Evolutionary conservation across 2,888 invertebrate species (phyloP).

Genomic region (Scaptomyza parva): DNA sequence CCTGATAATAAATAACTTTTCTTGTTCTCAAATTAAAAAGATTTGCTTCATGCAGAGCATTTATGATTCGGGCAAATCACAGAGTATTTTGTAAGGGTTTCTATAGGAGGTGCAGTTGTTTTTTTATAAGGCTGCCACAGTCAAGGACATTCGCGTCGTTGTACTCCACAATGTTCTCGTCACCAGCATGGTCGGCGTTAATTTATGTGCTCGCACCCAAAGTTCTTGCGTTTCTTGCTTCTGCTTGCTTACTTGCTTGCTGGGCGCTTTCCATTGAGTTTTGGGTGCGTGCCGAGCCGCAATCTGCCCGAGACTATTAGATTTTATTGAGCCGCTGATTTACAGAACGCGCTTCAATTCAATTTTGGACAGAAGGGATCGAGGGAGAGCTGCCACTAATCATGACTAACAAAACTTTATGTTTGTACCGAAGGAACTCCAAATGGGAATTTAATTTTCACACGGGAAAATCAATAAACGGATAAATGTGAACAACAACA

Average conservation of each 20-base stretch:
- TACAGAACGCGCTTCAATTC: slow-evolving; percentile 76
- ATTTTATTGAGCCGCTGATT: slow-evolving; percentile 80
- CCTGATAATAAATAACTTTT: too few species aligned
- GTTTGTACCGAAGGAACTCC: slow-evolving; percentile 35
- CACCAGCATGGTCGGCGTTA: slow-evolving; percentile 44
- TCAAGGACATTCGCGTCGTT: slow-evolving; percentile 63
- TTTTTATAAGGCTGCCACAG: slow-evolving; percentile 48
- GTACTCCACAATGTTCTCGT: slow-evolving; percentile 24
- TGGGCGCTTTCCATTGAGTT: slow-evolving; percentile 22
- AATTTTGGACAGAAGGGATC: slow-evolving; percentile 49
- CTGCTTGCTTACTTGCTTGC: background rate
- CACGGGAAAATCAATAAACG: slow-evolving; percentile 70
- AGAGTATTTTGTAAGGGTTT: background rate
- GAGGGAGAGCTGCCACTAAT: slow-evolving; percentile 23
- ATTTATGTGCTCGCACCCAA: slow-evolving; percentile 59
- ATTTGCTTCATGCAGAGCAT: slow-evolving; percentile 18
- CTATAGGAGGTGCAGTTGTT: slow-evolving; percentile 13
- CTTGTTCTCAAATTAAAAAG: too few species aligned
- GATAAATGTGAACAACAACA: slow-evolving; percentile 20
- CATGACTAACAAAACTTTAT: slow-evolving; percentile 59
- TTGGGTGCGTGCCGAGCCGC: slow-evolving; percentile 70
- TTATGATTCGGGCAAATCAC: slow-evolving; percentile 19
- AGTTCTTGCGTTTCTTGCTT: slow-evolving; percentile 19
- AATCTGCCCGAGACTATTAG: slow-evolving; percentile 74
- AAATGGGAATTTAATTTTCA: slow-evolving; percentile 76